Base-by-base conservation (phyloP, 2,888 invertebrate species). In the Xestobium rufovillosum region DNA sequence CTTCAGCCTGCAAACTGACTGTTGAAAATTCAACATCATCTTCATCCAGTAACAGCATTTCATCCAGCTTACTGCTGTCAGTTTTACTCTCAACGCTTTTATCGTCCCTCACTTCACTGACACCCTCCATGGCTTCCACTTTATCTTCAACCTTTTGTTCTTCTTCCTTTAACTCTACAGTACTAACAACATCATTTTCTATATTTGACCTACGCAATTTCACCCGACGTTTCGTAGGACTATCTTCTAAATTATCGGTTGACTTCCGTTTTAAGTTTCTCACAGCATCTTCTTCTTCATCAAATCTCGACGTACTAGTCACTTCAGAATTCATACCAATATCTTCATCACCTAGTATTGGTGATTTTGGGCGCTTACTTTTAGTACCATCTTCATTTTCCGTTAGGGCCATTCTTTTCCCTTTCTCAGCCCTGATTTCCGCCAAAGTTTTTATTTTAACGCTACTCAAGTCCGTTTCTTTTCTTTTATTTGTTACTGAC, bases 371-470 rank as follows among this genome's bases (percentile, higher is more conserved):
- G 39, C 14, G 40, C 36, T 32, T 26, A 10, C 25, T 17, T 38
- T 39, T 36, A 29, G 35, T 23, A 10, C 19, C 36, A 6, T 14
- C 33, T 17, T 38, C 35, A 17, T 15, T 31, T 4, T 19, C 27
- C 13, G 2, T 15, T 9, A 3, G 3, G 31, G 26, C 31, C 14
- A 36, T 33, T 34, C 42, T 47, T 11, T 42, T 45, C 23, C 37
- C 42, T 34, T 53, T 49, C 42, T 61, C 63, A 0, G 63, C 64
- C n/a, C 62, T 55, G 6, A 69, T 61, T 48, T 68, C 66, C 0
- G 59, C 63, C 26, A 69, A 44, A 1, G 66, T 65, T 48, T 67
- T 66, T 6, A 68, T 60, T 56, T 60, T 63, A 13, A 65, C 60
- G 6, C 56, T 47, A 6, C 34, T 45, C n/a, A 53, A 36, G 32